Base-by-base conservation (phyloP, 2,113 vertebrate species). In the Xiphorhynchus elegans region DNA sequence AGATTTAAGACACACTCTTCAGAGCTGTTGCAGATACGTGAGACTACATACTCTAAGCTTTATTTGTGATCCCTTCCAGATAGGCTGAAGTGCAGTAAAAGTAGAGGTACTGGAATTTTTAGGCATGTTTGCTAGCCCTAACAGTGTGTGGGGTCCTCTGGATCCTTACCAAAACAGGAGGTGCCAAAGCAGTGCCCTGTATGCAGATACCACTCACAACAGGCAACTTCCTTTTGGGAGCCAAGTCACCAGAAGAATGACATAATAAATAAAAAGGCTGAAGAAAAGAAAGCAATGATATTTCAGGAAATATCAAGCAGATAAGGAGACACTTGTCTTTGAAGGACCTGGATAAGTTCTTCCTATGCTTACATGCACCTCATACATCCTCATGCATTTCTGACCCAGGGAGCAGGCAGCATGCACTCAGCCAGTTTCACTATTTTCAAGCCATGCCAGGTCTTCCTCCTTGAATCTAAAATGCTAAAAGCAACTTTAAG, bases 311-410 rank as follows among this genome's bases (percentile, higher is more conserved):
- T 58, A 50, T 39, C 33, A 62, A 84, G 4, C 4, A 47, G 17
- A 40, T 53, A 70, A 69, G 6, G 11, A 60, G 15, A 44, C 4
- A n/a, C 29, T 35, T 78, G 18, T 17, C 56, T 90, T 84, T 50
- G 50, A 86, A 70, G 23, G 11, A 86, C 7, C 10, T 52, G 14
- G 24, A 6, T 33, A 62, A 46, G 4, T n/a, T 64, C 33, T 64
- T 78, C 31, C 19, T 1, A 0, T 40, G 19, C 9, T n/a, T 64
- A 17, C 24, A 17, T 1, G 1, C 13, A 11, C 11, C 37, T 40
- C 40, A 40, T 11, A 10, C 40, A 40, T 13, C 39, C 23, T 76
- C 28, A 29, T 37, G 14, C 33, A 6, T 29, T 79, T 73, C 44
- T 77, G 70, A 47, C 17, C 6, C 28, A 26, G 21, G 50, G 7